A percentile compares a stretch with the other conserved stretches of the same genome.
Conservation (phyloP, 2,888 invertebrate genomes). For the Lithophane ornitopus region DNA sequence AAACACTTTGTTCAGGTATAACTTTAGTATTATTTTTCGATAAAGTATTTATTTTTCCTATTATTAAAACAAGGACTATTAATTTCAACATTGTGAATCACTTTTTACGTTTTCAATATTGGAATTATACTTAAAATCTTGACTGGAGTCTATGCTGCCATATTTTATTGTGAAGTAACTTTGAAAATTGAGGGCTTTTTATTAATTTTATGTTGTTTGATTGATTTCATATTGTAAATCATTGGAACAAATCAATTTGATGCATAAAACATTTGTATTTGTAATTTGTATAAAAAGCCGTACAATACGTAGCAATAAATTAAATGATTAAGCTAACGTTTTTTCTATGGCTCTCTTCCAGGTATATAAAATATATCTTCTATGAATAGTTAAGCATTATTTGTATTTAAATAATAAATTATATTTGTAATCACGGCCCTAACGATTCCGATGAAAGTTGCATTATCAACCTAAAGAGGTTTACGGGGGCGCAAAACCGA, state of each 20-base stretch:
- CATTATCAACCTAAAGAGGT: too few relatives aligned
- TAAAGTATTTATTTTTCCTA: neutral
- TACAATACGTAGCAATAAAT: neutral
- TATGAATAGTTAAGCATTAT: too few relatives aligned
- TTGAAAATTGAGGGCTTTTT: neutral
- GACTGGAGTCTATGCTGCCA: neutral
- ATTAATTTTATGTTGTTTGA: too few relatives aligned
- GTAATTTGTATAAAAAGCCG: neutral
- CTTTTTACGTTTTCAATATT: neutral
- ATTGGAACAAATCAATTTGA: neutral
- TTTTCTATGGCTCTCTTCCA: neutral
- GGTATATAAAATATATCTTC: neutral
- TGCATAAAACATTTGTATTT: too few relatives aligned
- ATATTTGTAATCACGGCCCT: too few relatives aligned
- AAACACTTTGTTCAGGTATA: neutral
- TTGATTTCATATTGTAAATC: neutral
- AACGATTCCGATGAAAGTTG: too few relatives aligned
- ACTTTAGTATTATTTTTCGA: neutral
- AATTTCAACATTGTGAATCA: constrained; percentile 1
- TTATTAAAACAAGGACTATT: neutral
- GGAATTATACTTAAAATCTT: neutral
- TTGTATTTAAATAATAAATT: too few relatives aligned
- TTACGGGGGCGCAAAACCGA: too few relatives aligned
- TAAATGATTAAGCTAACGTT: neutral
- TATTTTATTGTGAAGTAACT: neutral